phyloP scores from a whole-genome alignment of 2,888 invertebrate species.

The Cheilosia vernalis region DNA sequence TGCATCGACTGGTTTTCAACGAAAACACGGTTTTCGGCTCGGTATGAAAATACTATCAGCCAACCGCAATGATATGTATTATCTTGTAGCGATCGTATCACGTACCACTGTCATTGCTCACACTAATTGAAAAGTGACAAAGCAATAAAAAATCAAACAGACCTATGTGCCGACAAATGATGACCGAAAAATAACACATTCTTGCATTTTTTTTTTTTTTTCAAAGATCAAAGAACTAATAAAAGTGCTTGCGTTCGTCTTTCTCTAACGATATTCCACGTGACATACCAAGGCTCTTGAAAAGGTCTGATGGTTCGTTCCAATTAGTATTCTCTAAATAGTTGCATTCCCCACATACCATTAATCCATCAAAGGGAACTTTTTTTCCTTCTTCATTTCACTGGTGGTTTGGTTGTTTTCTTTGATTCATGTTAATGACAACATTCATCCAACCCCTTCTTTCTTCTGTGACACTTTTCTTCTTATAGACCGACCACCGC shows the following conservation, averaged over 20 bases:
- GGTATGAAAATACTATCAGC: too few relatives aligned
- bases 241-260: constrained; percentile 27
- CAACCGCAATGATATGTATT: too few relatives aligned
- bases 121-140: constrained; percentile 27
- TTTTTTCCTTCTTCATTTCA: not conserved
- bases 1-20: too few relatives aligned
- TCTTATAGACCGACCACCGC: constrained; percentile 42
- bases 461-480: constrained; percentile 51
- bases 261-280: constrained; percentile 6
- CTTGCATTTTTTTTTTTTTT: constrained; percentile 28
- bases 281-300: constrained; percentile 45
- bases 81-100: too few relatives aligned
- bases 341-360: constrained; percentile 63
- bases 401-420: constrained; percentile 4
- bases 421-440: constrained; percentile 54
- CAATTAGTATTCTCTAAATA: constrained; percentile 73
- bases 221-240: constrained; percentile 62
- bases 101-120: too few relatives aligned
- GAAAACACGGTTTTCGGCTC: too few relatives aligned
- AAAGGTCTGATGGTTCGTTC: constrained; percentile 40
- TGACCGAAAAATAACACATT: constrained; percentile 10
- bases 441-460: constrained; percentile 32
- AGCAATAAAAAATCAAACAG: constrained; percentile 31
- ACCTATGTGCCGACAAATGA: constrained; percentile 13
- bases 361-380: constrained; percentile 64